phyloP scores from a whole-genome alignment of 2,888 invertebrate genomes.

The Neoaliturus tenellus region DNA sequence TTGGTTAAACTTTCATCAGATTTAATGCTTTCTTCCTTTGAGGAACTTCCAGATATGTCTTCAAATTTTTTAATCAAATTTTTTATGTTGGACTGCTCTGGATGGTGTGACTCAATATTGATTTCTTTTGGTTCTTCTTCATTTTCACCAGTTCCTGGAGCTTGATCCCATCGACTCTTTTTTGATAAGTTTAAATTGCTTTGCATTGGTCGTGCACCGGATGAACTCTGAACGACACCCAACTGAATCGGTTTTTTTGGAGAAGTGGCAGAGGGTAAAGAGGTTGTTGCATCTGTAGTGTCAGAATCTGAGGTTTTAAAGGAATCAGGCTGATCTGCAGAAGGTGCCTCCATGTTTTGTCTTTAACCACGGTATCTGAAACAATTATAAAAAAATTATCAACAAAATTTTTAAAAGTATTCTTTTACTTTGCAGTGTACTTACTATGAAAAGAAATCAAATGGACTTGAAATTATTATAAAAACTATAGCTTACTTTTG shows the following conservation, averaged over 20 bases:
- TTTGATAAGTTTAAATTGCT: neutral
- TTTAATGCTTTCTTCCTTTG: neutral
- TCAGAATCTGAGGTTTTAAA: neutral
- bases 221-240: neutral
- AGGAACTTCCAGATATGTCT: slow-evolving; percentile 8
- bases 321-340: neutral
- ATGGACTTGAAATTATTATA: too few species aligned
- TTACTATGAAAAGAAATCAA: too few species aligned
- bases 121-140: slow-evolving; percentile 5
- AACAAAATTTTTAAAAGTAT: too few species aligned
- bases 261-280: neutral
- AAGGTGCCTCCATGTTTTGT: neutral
- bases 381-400: too few species aligned
- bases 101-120: neutral
- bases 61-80: slow-evolving; percentile 44
- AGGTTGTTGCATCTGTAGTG: neutral
- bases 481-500: too few species aligned
- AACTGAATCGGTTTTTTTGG: slow-evolving; percentile 36
- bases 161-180: slow-evolving; percentile 45
- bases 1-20: neutral
- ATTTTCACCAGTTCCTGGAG: slow-evolving; percentile 6
- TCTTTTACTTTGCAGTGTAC: too few species aligned
- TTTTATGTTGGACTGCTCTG: slow-evolving; percentile 6
- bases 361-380: neutral
- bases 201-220: neutral